Evolutionary conservation across 2,113 vertebrate species (phyloP), one percentile per base, ranked within the genome.

Genomic region (Piprites chloris): DNA sequence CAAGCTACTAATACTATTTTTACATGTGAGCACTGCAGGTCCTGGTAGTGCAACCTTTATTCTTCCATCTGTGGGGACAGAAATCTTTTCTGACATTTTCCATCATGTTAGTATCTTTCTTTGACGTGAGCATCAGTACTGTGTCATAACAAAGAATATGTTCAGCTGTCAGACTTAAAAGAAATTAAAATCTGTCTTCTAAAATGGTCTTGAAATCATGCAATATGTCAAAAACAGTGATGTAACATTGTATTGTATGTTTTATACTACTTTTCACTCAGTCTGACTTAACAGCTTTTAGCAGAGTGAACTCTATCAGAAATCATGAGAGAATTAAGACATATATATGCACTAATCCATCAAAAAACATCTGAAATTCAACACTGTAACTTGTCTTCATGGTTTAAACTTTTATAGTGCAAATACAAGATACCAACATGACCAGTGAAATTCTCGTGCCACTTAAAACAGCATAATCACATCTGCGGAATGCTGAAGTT

Each of bases 141-240:
- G 53, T 72, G 52, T 93, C 72, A 65, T 90, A 80, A 74, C 56
- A 92, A 88, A 90, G 49, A 69, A 75, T 37, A 75, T 39, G 37
- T 71, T 85, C 74, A 93, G 16, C 49, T 76, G 66, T 56, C 5
- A 9, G 44, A 58, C n/a, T 62, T 81, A 61, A 91, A 87, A 85
- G 32, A 80, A 87, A 86, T 41, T 10, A 50, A 90, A 94, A 93
- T 18, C 39, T 84, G 11, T 76, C 82, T 68, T 89, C 65, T 33
- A 90, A 84, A 74, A 53, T 89, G 14, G 63, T 82, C 66, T 65
- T 75, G 37, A 74, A 80, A 62, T 33, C 6, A 79, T 46, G 22
- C 85, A 82, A 86, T 80, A 61, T 66, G 52, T 91, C 39, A 81
- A 73, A 94, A 94, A 4, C 12, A 14, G 3, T 65, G 39, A 86